phyloP scores from a whole-genome alignment of 2,888 invertebrate genomes.

The Cantharis lateralis region DNA sequence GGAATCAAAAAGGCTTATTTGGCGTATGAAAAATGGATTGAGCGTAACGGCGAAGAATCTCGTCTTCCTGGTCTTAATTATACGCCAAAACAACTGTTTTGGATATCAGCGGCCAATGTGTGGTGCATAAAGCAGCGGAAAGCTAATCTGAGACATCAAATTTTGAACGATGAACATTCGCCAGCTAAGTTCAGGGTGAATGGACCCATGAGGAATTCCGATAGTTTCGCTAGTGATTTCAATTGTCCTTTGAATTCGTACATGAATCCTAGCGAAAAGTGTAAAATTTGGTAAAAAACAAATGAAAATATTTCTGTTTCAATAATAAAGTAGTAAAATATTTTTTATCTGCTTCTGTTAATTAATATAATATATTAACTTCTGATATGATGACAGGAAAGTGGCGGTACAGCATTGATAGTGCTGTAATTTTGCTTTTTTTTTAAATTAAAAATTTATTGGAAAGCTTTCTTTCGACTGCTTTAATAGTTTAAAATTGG shows the following conservation, averaged over 20 bases:
- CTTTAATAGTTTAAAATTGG: too few relatives aligned
- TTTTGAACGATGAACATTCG: background rate
- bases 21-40: slow-evolving; percentile 49
- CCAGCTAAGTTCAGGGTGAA: background rate
- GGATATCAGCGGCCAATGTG: slow-evolving; percentile 60
- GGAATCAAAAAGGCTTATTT: slow-evolving; percentile 85
- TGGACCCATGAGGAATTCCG: background rate
- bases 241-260: background rate
- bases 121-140: background rate
- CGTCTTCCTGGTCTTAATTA: slow-evolving; percentile 47
- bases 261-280: background rate
- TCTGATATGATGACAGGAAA: too few relatives aligned
- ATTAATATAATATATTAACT: too few relatives aligned
- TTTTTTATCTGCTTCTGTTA: too few relatives aligned
- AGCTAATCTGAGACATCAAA: background rate
- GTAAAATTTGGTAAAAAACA: background rate
- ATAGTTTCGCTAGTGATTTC: background rate
- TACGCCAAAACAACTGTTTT: slow-evolving; percentile 60
- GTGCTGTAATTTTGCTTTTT: too few relatives aligned
- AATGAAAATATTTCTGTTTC: too few relatives aligned
- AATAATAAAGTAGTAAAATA: too few relatives aligned
- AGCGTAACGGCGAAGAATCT: slow-evolving; percentile 46
- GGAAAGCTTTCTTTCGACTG: too few relatives aligned
- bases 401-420: too few relatives aligned
- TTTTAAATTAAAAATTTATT: too few relatives aligned